Conservation (phyloP, 2,888 invertebrate genomes). For the Leptinotarsa tumamoca region DNA sequence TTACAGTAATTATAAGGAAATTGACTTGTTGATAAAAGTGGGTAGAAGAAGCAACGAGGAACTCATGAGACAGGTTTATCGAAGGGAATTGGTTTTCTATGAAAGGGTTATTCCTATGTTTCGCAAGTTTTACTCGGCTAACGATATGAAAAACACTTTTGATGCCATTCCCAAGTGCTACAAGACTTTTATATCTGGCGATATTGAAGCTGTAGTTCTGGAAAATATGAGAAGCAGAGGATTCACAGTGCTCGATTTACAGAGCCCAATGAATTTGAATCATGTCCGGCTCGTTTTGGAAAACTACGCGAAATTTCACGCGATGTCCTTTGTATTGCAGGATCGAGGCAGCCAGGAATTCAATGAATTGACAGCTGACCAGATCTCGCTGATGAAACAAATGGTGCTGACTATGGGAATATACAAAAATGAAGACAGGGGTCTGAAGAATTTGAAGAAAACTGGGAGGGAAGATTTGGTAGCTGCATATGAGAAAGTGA, state of each 20-base stretch:
- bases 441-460: neutral
- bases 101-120: conserved; percentile 35
- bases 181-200: conserved; percentile 22
- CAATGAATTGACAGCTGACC: neutral
- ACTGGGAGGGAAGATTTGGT: conserved; percentile 3
- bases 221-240: conserved; percentile 38
- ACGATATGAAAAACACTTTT: conserved; percentile 13
- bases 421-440: neutral
- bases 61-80: conserved; percentile 21
- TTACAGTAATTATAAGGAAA: conserved; percentile 2
- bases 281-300: conserved; percentile 36
- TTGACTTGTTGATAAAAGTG: conserved; percentile 39
- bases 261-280: conserved; percentile 26
- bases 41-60: conserved; percentile 25
- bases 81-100: conserved; percentile 38
- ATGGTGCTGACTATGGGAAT: neutral
- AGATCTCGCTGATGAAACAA: neutral
- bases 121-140: conserved; percentile 32
- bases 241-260: conserved; percentile 32
- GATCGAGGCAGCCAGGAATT: conserved; percentile 32
- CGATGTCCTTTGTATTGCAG: conserved; percentile 41
- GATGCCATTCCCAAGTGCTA: conserved; percentile 37
- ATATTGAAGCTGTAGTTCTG: conserved; percentile 34
- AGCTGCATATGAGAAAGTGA: conserved; percentile 8
- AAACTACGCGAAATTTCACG: conserved; percentile 43